These are phyloP conservation scores for Brassicogethes aeneus DNA, from an alignment of 2,888 invertebrate genomes.

Conservation along the genomic window DNA sequence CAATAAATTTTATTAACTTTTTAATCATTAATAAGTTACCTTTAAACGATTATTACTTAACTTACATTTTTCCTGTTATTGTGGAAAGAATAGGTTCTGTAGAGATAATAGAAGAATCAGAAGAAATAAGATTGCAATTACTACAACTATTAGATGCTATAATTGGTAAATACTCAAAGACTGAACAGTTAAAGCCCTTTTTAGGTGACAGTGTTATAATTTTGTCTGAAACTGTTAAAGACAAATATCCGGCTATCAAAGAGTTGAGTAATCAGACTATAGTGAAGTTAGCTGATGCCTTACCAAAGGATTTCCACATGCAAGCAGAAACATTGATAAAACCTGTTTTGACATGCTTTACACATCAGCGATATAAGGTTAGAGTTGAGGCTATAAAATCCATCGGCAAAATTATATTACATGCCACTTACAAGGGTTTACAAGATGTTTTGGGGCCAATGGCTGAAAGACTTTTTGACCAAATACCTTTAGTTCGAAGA, in stretches of 20 bases:
- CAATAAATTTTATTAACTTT: constrained; percentile 47
- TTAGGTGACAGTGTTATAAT: constrained; percentile 69
- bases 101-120: constrained; percentile 62
- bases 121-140: constrained; percentile 71
- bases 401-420: constrained; percentile 56
- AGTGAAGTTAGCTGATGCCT: constrained; percentile 51
- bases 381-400: constrained; percentile 65
- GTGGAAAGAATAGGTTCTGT: constrained; percentile 68
- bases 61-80: constrained; percentile 66
- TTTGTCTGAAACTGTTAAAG: constrained; percentile 60
- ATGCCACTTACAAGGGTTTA: constrained; percentile 39
- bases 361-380: constrained; percentile 77
- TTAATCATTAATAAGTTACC: constrained; percentile 49
- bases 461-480: constrained; percentile 82
- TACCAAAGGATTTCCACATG: constrained; percentile 64
- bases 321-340: constrained; percentile 65
- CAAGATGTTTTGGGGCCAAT: constrained; percentile 69
- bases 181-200: constrained; percentile 54
- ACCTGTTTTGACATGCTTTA: constrained; percentile 62
- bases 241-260: constrained; percentile 75
- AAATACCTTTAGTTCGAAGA: constrained; percentile 64
- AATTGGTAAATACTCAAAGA: constrained; percentile 53
- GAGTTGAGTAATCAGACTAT: constrained; percentile 63
- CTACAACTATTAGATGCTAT: constrained; percentile 58
- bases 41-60: constrained; percentile 61